Percentiles rank a stretch among this genome's conserved stretches.
Conservation (phyloP, 2,888 invertebrate genomes). For the Torymus texanus region DNA sequence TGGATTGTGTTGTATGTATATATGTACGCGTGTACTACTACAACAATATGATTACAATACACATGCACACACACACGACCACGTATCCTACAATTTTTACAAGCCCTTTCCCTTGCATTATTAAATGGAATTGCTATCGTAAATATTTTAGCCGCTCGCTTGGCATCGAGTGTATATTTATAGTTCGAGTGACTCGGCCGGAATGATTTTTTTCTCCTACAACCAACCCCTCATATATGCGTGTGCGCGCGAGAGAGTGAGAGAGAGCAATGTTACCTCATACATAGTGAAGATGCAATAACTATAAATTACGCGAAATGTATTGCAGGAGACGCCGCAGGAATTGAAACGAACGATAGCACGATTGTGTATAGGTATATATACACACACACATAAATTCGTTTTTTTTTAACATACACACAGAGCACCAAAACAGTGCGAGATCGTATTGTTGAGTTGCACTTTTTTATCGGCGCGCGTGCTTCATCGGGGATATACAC, state of each 20-base stretch:
- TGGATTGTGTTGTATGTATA: neutral
- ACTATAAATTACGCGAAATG: conserved; percentile 48
- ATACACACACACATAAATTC: too few species aligned
- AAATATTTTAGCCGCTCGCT: conserved; percentile 24
- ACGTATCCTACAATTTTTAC: neutral
- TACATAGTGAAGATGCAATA: conserved; percentile 45
- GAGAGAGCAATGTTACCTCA: conserved; percentile 12
- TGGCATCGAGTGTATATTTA: conserved; percentile 1
- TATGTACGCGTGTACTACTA: too few species aligned
- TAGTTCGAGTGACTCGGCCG: neutral
- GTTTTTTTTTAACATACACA: too few species aligned
- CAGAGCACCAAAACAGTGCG: too few species aligned
- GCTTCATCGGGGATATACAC: neutral
- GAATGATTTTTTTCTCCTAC: conserved; percentile 6
- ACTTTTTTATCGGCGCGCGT: neutral
- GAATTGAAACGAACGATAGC: conserved; percentile 37
- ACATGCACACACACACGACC: too few species aligned
- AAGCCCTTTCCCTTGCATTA: neutral
- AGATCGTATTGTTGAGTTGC: too few species aligned
- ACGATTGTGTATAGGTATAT: too few species aligned
- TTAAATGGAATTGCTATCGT: conserved; percentile 14
- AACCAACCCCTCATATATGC: too few species aligned
- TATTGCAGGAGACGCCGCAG: conserved; percentile 11
- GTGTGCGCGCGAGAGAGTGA: too few species aligned
- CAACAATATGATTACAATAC: too few species aligned